Evolutionary conservation across 2,797 vertebrate genomes (phyloP).

Genomic region (Knipowitschia caucasica): DNA sequence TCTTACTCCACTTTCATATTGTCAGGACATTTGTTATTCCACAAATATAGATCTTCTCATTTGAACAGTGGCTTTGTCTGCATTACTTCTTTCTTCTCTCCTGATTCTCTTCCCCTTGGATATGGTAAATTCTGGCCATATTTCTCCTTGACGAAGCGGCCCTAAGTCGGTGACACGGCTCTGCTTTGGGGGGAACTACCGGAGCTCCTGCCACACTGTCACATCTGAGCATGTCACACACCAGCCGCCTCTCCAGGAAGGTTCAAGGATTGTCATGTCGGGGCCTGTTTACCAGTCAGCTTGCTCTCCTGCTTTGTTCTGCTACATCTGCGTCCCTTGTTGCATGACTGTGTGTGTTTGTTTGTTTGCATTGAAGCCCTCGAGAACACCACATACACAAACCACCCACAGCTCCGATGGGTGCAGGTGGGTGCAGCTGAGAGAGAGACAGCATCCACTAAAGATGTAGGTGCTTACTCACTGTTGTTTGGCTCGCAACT

Average conservation of each 20-base stretch:
- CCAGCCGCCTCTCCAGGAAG: constrained; percentile 33
- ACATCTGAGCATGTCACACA: constrained; percentile 56
- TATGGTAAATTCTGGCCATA: constrained; percentile 55
- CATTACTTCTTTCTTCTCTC: constrained; percentile 18
- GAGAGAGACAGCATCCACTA: not conserved
- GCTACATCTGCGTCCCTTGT: constrained; percentile 3
- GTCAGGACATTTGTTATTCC: too few species aligned
- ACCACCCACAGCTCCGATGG: constrained; percentile 43
- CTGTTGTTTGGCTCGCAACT: too few species aligned
- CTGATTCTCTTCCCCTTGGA: constrained; percentile 23
- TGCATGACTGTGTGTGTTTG: constrained; percentile 5
- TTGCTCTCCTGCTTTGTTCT: constrained; percentile 12
- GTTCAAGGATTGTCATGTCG: constrained; percentile 17
- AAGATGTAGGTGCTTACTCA: too few species aligned
- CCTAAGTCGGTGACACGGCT: constrained; percentile 53
- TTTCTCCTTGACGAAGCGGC: constrained; percentile 64
- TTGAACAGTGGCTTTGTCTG: constrained; percentile 6
- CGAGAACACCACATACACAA: constrained; percentile 37
- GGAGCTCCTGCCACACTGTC: constrained; percentile 55
- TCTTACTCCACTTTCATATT: too few species aligned
- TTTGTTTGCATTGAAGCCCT: constrained; percentile 41
- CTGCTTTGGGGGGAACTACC: constrained; percentile 53
- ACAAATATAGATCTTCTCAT: not conserved
- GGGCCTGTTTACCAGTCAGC: not conserved
- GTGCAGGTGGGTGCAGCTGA: constrained; percentile 8